Conservation (phyloP, 2,797 vertebrate genomes). For the Varecia variegata region DNA sequence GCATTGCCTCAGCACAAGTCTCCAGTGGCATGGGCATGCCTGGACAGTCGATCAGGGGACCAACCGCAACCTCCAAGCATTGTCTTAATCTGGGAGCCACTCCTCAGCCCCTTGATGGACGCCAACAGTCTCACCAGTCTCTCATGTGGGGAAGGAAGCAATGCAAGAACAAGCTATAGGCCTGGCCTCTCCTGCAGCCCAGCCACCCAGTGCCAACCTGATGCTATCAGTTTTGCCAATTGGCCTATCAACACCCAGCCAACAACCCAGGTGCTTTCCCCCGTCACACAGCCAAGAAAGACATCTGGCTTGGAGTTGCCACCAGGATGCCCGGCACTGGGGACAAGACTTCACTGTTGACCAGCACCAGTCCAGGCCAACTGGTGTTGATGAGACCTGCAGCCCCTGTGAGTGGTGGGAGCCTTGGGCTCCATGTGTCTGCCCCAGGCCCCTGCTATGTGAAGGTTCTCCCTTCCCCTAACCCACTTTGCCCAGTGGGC, state of each 20-base stretch:
- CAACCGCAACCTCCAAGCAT: conserved; percentile 66
- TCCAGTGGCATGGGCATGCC: conserved; percentile 35
- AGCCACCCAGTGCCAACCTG: conserved; percentile 63
- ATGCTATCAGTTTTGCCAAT: background rate
- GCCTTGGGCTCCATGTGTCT: conserved; percentile 28
- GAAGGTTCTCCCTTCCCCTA: background rate
- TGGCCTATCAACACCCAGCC: conserved; percentile 59
- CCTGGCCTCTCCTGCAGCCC: rapidly evolving
- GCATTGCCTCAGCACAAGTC: conserved; percentile 22
- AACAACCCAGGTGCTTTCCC: conserved; percentile 75
- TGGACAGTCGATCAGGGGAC: background rate
- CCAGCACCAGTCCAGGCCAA: conserved; percentile 53
- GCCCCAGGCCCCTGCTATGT: background rate
- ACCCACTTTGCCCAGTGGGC: background rate
- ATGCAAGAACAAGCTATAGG: background rate
- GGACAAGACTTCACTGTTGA: background rate
- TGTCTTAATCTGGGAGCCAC: conserved; percentile 67
- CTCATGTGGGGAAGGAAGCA: conserved; percentile 30
- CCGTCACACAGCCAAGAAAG: conserved; percentile 80
- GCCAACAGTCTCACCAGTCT: background rate
- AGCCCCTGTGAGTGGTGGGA: conserved; percentile 37
- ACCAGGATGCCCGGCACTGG: conserved; percentile 81
- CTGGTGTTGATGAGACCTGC: conserved; percentile 82
- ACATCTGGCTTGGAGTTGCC: conserved; percentile 75
- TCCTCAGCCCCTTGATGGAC: conserved; percentile 61